phyloP scores from a whole-genome alignment of 2,113 vertebrate species.

The Ophthalmolycus amberensis region DNA sequence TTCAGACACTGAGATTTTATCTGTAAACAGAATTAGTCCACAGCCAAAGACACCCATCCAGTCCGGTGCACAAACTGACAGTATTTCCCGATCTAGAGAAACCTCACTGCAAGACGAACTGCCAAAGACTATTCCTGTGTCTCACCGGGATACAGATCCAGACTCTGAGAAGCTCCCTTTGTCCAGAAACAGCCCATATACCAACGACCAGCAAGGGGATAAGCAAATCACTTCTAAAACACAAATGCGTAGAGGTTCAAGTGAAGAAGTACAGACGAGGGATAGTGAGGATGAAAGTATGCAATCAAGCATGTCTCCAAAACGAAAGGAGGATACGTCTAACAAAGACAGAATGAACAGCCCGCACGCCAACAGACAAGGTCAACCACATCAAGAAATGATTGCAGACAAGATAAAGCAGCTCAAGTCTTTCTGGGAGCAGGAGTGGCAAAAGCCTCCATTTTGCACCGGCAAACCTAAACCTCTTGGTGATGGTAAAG shows the following conservation, averaged over 20 bases:
- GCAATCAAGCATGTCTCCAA: slow-evolving; percentile 29
- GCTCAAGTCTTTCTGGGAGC: slow-evolving; percentile 93
- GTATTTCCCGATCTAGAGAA: slow-evolving; percentile 34
- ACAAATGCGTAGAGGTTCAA: slow-evolving; percentile 26
- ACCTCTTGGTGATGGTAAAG: slow-evolving; percentile 53
- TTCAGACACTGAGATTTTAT: slow-evolving; percentile 47
- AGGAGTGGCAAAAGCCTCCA: slow-evolving; percentile 72
- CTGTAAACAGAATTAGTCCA: slow-evolving; percentile 19
- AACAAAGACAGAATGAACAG: slow-evolving; percentile 44
- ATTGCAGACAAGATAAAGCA: slow-evolving; percentile 84
- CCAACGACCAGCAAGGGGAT: slow-evolving; percentile 36
- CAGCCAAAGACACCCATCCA: slow-evolving; percentile 25
- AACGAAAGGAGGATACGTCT: slow-evolving; percentile 35
- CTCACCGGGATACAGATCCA: slow-evolving; percentile 22
- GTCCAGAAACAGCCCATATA: neutral
- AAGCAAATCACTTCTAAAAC: slow-evolving; percentile 27
- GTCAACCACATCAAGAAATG: slow-evolving; percentile 54
- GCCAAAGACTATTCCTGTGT: neutral
- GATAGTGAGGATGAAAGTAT: slow-evolving; percentile 35
- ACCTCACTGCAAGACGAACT: slow-evolving; percentile 20
- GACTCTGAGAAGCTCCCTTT: slow-evolving; percentile 34
- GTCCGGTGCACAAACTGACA: slow-evolving; percentile 23
- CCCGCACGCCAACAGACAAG: slow-evolving; percentile 46
- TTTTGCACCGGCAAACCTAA: slow-evolving; percentile 53
- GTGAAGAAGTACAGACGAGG: slow-evolving; percentile 28